phyloP scores from a whole-genome alignment of 2,888 invertebrate species.

The Sesia bembeciformis region DNA sequence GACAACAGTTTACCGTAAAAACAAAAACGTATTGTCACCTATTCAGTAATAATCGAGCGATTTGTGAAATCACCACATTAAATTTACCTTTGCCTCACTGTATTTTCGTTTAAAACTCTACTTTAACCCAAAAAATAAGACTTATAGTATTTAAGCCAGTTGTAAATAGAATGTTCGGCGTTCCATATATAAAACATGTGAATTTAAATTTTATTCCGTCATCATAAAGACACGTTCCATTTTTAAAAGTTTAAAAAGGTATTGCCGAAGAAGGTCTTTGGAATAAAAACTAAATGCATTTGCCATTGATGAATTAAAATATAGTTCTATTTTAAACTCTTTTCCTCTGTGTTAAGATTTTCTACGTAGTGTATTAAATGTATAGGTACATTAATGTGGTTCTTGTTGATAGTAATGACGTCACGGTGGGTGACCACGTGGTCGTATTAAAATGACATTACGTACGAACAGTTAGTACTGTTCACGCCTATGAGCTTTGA shows the following conservation, averaged over 20 bases:
- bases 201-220: background rate
- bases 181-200: background rate
- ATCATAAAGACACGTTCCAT: background rate
- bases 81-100: too few relatives aligned
- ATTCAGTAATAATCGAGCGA: constrained; percentile 53
- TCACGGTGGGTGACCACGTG: constrained; percentile 47
- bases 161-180: too few relatives aligned
- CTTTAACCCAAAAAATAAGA: too few relatives aligned
- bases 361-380: too few relatives aligned
- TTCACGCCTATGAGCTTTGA: constrained; percentile 35
- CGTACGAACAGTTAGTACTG: constrained; percentile 56
- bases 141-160: too few relatives aligned
- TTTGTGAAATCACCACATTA: background rate
- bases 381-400: too few relatives aligned
- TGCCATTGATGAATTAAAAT: background rate
- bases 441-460: constrained; percentile 70
- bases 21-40: constrained; percentile 65
- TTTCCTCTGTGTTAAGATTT: background rate
- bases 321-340: background rate
- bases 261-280: background rate
- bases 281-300: background rate
- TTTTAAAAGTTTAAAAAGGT: background rate
- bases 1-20: constrained; percentile 29
- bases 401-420: constrained; percentile 52
- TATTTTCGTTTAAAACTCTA: too few relatives aligned